Percentiles rank a stretch among this genome's conserved stretches.
These are phyloP conservation scores for Liodrosophila aerea DNA, from an alignment of 2,888 invertebrate genomes.

Conservation along the genomic window DNA sequence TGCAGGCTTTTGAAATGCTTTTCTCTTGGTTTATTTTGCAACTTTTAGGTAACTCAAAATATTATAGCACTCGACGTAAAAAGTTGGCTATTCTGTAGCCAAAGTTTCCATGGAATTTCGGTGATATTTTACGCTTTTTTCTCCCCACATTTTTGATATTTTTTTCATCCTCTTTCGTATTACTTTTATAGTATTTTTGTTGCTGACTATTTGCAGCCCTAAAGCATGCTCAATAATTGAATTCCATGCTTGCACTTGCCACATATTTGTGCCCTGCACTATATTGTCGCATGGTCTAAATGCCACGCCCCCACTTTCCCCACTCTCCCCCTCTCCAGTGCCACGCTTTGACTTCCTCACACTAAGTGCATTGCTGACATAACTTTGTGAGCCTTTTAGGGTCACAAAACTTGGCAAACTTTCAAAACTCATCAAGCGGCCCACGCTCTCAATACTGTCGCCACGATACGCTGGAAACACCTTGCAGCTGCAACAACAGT, in stretches of 20 bases:
- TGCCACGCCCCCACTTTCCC: background rate
- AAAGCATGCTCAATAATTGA: slow-evolving; percentile 45
- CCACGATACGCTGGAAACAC: slow-evolving; percentile 7
- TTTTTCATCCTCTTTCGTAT: background rate
- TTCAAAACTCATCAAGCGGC: slow-evolving; percentile 49
- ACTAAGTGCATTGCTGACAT: slow-evolving; percentile 54
- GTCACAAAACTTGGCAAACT: slow-evolving; percentile 46
- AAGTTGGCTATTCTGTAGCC: background rate
- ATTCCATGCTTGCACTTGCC: slow-evolving; percentile 41
- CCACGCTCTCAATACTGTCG: slow-evolving; percentile 38
- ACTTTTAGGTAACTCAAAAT: background rate
- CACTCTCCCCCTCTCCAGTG: background rate
- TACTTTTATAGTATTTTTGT: slow-evolving; percentile 6
- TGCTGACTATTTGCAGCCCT: slow-evolving; percentile 11
- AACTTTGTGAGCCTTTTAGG: slow-evolving; percentile 48
- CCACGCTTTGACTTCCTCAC: too few relatives aligned
- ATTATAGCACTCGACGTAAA: background rate
- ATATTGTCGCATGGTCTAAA: too few relatives aligned
- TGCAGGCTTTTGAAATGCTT: too few relatives aligned
- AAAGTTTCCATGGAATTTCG: background rate
- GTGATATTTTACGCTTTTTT: background rate
- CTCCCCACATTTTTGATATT: too few relatives aligned
- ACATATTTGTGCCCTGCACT: slow-evolving; percentile 27
- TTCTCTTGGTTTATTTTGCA: background rate
- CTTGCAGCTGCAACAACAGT: background rate